Conservation (phyloP, 2,888 invertebrate genomes). For the Temnothorax ravouxi region DNA sequence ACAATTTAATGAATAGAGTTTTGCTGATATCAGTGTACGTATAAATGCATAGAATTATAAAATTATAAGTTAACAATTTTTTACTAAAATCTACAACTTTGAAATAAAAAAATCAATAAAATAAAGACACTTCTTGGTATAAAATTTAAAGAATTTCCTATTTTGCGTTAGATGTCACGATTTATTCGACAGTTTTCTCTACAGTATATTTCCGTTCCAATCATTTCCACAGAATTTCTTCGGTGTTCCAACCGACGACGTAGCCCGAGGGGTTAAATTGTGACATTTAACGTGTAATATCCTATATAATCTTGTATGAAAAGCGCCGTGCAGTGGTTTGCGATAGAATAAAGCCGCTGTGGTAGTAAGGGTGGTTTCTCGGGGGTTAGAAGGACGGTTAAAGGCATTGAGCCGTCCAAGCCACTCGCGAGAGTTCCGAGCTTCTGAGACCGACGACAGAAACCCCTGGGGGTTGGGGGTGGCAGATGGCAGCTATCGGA, state of each 20-base stretch:
- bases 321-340: slow-evolving; percentile 79
- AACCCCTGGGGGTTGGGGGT: slow-evolving; percentile 81
- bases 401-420: slow-evolving; percentile 85
- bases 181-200: slow-evolving; percentile 19
- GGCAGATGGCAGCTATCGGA: slow-evolving; percentile 83
- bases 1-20: background rate
- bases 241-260: slow-evolving; percentile 24
- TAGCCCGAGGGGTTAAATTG: slow-evolving; percentile 66
- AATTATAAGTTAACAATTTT: background rate
- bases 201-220: slow-evolving; percentile 50
- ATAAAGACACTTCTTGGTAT: background rate
- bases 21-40: background rate
- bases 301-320: slow-evolving; percentile 85
- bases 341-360: slow-evolving; percentile 79
- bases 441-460: slow-evolving; percentile 74
- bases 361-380: slow-evolving; percentile 68
- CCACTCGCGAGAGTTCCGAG: slow-evolving; percentile 80
- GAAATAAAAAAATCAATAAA: background rate
- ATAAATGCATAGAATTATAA: background rate
- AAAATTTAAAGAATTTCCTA: background rate
- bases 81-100: background rate
- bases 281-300: slow-evolving; percentile 85
- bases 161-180: background rate
- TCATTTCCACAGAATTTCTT: slow-evolving; percentile 62
- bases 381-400: slow-evolving; percentile 80